Base-by-base conservation (phyloP, 2,797 vertebrate genomes). In the Premnoplex brunnescens region DNA sequence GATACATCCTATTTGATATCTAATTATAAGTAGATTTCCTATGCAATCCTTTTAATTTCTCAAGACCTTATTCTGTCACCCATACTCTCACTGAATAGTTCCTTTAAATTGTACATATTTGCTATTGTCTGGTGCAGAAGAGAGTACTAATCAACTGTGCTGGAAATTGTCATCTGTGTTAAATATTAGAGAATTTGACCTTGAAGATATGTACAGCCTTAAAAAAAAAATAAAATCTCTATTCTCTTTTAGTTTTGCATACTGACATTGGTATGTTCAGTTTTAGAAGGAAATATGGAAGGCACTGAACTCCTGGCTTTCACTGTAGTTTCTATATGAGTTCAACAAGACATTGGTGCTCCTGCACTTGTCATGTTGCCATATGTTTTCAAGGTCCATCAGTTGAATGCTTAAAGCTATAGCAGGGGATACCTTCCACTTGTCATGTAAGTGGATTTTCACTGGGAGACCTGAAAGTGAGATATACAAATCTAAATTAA, bases 1-100 rank as follows among this genome's bases (percentile, higher is more conserved):
- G 56, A 43, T 93, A 22, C 37, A 78, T 91, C 86, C 81, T 91
- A 73, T 94, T 71, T 82, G 73, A 48, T 88, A 83, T 73, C 84
- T 80, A 83, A 89, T 84, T 91, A 80, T 48, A 54, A 32, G 59
- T 34, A 44, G 69, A 85, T 81, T 94, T 81, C 71, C 87, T 54
- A 21, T 80, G 69, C 74, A 56, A 7, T 23, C 67, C 71, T 67
- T 54, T 30, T 48, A 28, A 75, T 68, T 58, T 89, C 78, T 87
- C 46, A 39, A 55, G 59, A 48, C 48, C 59, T 76, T 86, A 46
- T 60, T 79, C 55, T 86, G 48, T 69, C 87, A 81, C 23, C n/a
- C 0, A 0, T 75, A 19, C 14, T 81, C 30, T 79, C 34, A 15
- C 58, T 22, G 37, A 43, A 9, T 4, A 22, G 62, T 49, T 90